Base-by-base conservation (phyloP, 2,888 invertebrate species). In the Cecidostiba fungosa region DNA sequence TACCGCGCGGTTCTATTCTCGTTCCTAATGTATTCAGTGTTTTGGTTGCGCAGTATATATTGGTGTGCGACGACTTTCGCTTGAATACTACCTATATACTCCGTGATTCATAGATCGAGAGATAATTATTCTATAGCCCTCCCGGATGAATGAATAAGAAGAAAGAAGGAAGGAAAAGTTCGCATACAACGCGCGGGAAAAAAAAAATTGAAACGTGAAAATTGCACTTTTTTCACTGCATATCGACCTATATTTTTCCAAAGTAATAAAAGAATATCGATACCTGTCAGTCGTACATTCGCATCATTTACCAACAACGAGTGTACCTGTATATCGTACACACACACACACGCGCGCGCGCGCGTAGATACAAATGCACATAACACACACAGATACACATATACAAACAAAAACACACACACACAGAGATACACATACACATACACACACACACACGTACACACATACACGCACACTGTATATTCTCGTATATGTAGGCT, bases 211-310 rank as follows among this genome's bases (percentile, higher is more conserved):
- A n/a, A 19, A n/a, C 54, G 12, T 8, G 12, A 29, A 66, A 66
- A 26, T 62, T 59, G 23, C 59, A 59, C 6, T 1, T 59, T 26
- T 26, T 54, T 16, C 19, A 50, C n/a, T n/a, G n/a, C 16, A 14
- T n/a, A 10, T 29, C 26, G 66, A 29, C 14, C 66, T 66, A 66
- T 62, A 29, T 29, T 66, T 66, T 23, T 66, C 1, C 26, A 66
- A 66, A 29, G 66, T 29, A 14, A 29, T 66, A 66, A 66, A 66
- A 4, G 66, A 66, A 66, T 14, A 66, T 66, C 66, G 66, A 66
- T 59, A 54, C n/a, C 14, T 10, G 54, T 54, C 14, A 14, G 3
- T 19, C 5, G 54, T 54, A 26, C 66, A 0, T 10, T 26, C 26
- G 29, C 29, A 26, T 66, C 14, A 66, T 66, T 66, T 66, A 29